A percentile compares a stretch with the other conserved stretches of the same genome.
Evolutionary conservation across 2,113 vertebrate species (phyloP).

Genomic region (Seriola dumerili): DNA sequence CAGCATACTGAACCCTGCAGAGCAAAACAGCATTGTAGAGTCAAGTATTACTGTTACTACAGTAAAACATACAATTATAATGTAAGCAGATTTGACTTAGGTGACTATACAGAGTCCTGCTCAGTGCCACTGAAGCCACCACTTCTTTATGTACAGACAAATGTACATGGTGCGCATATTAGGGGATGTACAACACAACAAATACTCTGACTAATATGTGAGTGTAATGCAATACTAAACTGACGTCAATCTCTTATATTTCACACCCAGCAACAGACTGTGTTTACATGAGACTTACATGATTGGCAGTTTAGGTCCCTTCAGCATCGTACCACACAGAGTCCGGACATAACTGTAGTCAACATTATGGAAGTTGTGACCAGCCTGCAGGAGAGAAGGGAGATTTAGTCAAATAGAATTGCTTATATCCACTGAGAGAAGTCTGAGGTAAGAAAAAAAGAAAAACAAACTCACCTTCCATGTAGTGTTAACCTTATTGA

Average conservation of each 20-base stretch:
- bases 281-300: conserved; percentile 85
- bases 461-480: conserved; percentile 87
- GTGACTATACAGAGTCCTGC: not conserved
- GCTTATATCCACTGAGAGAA: not conserved
- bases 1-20: conserved; percentile 85
- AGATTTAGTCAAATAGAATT: not conserved
- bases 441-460: not conserved
- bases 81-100: not conserved
- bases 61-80: not conserved
- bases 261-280: not conserved
- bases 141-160: not conserved
- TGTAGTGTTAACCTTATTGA: conserved; percentile 94
- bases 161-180: not conserved
- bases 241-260: not conserved
- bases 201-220: not conserved
- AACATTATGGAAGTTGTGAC: conserved; percentile 90
- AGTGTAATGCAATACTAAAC: not conserved
- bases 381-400: conserved; percentile 83
- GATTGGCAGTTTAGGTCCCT: conserved; percentile 89
- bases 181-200: not conserved
- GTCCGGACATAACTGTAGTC: conserved; percentile 90
- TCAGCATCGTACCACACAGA: conserved; percentile 91
- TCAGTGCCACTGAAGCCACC: not conserved
- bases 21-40: not conserved
- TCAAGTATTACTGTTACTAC: not conserved